A percentile compares a stretch with the other conserved stretches of the same genome.
Conservation (phyloP, 2,888 invertebrate species). For the Psylliodes chrysocephalus region DNA sequence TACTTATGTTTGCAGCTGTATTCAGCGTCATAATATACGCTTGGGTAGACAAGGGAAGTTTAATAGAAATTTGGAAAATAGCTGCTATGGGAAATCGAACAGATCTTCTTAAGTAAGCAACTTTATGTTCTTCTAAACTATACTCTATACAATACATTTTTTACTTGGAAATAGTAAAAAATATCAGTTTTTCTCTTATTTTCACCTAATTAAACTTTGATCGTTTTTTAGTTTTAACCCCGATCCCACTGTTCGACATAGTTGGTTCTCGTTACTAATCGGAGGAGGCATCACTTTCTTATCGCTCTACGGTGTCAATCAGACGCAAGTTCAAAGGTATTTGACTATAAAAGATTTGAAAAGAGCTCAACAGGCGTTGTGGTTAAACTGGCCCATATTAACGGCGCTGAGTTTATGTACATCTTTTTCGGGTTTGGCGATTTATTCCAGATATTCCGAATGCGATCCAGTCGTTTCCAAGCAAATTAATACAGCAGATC, state of each 20-base stretch:
- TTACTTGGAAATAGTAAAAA: too few species aligned
- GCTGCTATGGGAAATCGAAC: constrained; percentile 78
- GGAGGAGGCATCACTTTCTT: constrained; percentile 86
- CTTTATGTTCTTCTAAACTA: too few species aligned
- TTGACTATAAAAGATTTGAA: constrained; percentile 77
- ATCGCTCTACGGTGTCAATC: constrained; percentile 88
- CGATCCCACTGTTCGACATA: constrained; percentile 85
- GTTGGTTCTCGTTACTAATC: constrained; percentile 82
- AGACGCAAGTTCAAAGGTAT: constrained; percentile 83
- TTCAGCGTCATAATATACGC: constrained; percentile 82
- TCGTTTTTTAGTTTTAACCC: constrained; percentile 74
- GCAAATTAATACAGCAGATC: constrained; percentile 75
- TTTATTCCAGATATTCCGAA: constrained; percentile 82
- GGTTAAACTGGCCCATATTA: constrained; percentile 85
- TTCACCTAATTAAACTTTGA: too few species aligned
- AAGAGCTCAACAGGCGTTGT: constrained; percentile 77
- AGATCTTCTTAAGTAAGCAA: constrained; percentile 76
- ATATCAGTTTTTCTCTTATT: too few species aligned
- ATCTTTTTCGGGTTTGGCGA: constrained; percentile 77
- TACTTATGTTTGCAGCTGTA: constrained; percentile 86
- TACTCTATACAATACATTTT: too few species aligned
- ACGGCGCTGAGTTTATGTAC: constrained; percentile 78
- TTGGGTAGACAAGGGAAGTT: constrained; percentile 74
- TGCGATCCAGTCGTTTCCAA: constrained; percentile 81
- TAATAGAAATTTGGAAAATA: constrained; percentile 76